Base-by-base conservation (phyloP, 2,888 invertebrate genomes). In the Zeuzera pyrina region DNA sequence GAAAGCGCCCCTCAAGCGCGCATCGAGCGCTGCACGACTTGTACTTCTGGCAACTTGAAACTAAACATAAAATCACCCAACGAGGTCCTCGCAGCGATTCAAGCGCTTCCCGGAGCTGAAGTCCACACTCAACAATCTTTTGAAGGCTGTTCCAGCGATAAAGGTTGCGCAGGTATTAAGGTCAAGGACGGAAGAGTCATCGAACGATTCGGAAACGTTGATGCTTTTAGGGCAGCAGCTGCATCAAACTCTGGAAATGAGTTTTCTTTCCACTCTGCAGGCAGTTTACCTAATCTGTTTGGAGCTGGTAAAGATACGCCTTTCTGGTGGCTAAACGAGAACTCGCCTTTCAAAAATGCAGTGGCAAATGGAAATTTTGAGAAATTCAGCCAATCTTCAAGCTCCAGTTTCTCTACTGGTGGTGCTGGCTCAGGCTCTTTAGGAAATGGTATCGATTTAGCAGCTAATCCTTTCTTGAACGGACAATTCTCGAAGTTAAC, bases 301-400 rank as follows among this genome's bases (percentile, higher is more conserved):
- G 60, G 76, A 1, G 69, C 74, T 39, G 68, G 64, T 2, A 58
- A 56, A 2, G 63, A 64, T n/a, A 67, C 62, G 10, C 83, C 83
- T 0, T 87, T 81, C 58, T 88, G 88, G 88, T 88, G 88, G 88
- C 85, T 86, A 76, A 76, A 76, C 37, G 66, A 85, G 14, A 68
- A 87, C 42, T 86, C 86, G 0, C 88, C 88, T 0, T 84, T 89
- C 56, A 86, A 86, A 46, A 72, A 67, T 30, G 63, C 73, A 1
- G 61, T 66, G 34, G 72, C 69, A 1, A 63, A 48, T 2, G 53
- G 47, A 3, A 61, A 63, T 12, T 71, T 61, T 4, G 66, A 71
- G 34, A 81, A 78, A 33, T 71, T 63, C 52, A 74, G 67, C 49
- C 68, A 79, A 33, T 56, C 64, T 0, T 70, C 66, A 32, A 63